These are phyloP conservation scores for Mylabris phalerata DNA, from an alignment of 1,140 invertebrate species.

Conservation along the genomic window DNA sequence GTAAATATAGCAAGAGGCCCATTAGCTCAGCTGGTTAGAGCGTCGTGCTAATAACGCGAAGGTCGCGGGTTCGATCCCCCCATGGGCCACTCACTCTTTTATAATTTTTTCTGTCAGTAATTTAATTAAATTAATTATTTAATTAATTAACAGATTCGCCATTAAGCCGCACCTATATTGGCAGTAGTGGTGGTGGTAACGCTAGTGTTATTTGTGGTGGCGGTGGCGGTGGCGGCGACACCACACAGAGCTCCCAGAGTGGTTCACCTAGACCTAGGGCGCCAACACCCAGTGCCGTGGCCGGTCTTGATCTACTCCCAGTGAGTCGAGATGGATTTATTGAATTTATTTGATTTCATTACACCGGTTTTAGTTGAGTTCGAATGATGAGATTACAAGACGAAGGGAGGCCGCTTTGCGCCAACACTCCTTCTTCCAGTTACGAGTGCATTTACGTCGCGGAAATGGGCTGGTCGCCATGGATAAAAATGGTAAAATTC, in stretches of 20 bases:
- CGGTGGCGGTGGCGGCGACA: conserved; percentile 20
- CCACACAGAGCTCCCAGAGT: conserved; percentile 35
- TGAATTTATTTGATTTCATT: too few relatives aligned
- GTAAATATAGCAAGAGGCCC: conserved; percentile 42
- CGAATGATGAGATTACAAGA: conserved; percentile 54
- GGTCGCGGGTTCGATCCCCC: conserved; percentile 54
- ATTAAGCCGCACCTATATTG: conserved; percentile 28
- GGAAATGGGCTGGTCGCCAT: conserved; percentile 85
- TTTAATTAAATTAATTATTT: too few relatives aligned
- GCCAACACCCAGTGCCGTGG: conserved; percentile 35
- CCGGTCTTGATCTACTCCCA: conserved; percentile 39
- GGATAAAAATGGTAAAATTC: conserved; percentile 83
- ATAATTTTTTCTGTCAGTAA: too few relatives aligned
- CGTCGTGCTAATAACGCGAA: conserved; percentile 45
- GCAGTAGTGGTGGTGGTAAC: background rate
- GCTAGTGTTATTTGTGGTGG: too few relatives aligned
- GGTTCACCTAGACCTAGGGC: conserved; percentile 43
- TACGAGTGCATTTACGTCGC: conserved; percentile 78
- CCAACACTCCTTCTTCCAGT: conserved; percentile 84
- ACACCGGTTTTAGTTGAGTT: conserved; percentile 31
- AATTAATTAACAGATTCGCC: conserved; percentile 33
- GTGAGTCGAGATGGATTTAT: conserved; percentile 21
- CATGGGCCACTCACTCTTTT: conserved; percentile 47
- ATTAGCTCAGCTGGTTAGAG: conserved; percentile 41
- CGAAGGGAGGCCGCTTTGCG: conserved; percentile 63